Conservation (phyloP, 2,113 vertebrate genomes). For the Hystrix brachyura region DNA sequence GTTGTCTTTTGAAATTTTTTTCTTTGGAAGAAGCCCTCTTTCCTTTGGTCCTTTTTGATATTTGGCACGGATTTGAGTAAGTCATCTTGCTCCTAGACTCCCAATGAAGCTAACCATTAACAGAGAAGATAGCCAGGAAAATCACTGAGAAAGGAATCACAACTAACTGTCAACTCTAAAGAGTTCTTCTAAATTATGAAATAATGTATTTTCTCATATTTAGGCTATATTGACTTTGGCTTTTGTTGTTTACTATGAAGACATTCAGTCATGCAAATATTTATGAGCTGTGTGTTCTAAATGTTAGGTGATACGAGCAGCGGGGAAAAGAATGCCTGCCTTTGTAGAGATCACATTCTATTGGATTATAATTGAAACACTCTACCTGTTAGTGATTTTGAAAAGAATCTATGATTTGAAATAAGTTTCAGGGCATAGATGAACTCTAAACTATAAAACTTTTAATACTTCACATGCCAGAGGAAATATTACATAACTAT, state of each 20-base stretch:
- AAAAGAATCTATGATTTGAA: background rate
- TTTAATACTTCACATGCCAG: background rate
- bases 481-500: background rate
- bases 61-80: background rate
- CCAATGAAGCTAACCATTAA: background rate
- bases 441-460: background rate
- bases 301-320: background rate
- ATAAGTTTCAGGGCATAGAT: background rate
- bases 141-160: background rate
- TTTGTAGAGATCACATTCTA: background rate
- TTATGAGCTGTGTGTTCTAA: background rate
- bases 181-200: background rate
- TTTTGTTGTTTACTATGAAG: background rate
- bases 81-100: background rate
- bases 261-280: conserved; percentile 13
- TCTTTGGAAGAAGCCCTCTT: background rate
- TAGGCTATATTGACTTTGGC: background rate
- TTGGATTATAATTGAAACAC: background rate
- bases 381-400: background rate
- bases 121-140: conserved; percentile 2
- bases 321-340: background rate
- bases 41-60: background rate
- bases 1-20: background rate
- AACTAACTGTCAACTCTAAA: background rate
- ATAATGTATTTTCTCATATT: background rate